These are phyloP conservation scores for Zaprionus bogoriensis DNA, from an alignment of 2,888 invertebrate genomes.

Conservation along the genomic window DNA sequence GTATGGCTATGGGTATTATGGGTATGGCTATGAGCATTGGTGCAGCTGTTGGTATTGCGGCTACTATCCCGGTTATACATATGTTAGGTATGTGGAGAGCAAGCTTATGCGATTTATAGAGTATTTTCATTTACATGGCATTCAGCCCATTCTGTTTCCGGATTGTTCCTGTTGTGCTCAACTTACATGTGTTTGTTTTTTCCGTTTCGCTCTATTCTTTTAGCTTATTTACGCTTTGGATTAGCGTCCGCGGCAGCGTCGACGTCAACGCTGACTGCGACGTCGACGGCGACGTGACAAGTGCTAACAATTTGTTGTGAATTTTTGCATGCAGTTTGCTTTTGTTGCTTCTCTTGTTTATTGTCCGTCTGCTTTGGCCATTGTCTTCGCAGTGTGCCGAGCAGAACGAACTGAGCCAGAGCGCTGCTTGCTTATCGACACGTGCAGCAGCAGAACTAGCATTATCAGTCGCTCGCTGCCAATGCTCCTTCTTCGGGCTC, in stretches of 20 bases:
- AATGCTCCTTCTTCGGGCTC: slow-evolving; percentile 2
- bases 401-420: not conserved
- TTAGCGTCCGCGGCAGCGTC: slow-evolving; percentile 21
- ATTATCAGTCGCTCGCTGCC: too few species aligned
- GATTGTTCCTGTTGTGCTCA: slow-evolving; percentile 19
- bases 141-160: not conserved
- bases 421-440: not conserved
- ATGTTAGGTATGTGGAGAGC: not conserved
- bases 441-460: not conserved
- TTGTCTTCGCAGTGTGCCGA: not conserved
- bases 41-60: too few species aligned
- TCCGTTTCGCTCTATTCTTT: slow-evolving; percentile 12
- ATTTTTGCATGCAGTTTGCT: slow-evolving; percentile 37
- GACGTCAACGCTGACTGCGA: slow-evolving; percentile 9
- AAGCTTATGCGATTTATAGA: not conserved
- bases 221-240: slow-evolving; percentile 26
- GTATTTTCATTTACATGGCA: not conserved
- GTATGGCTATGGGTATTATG: too few species aligned
- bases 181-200: slow-evolving; percentile 57
- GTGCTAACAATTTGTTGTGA: slow-evolving; percentile 31
- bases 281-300: slow-evolving; percentile 29
- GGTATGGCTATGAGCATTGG: too few species aligned
- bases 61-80: too few species aligned
- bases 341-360: slow-evolving; percentile 5
- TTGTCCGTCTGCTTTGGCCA: not conserved